A percentile compares a stretch with the other conserved stretches of the same genome.
These are phyloP conservation scores for Meriones psammophilus DNA, from an alignment of 2,797 vertebrate genomes.

Conservation along the genomic window DNA sequence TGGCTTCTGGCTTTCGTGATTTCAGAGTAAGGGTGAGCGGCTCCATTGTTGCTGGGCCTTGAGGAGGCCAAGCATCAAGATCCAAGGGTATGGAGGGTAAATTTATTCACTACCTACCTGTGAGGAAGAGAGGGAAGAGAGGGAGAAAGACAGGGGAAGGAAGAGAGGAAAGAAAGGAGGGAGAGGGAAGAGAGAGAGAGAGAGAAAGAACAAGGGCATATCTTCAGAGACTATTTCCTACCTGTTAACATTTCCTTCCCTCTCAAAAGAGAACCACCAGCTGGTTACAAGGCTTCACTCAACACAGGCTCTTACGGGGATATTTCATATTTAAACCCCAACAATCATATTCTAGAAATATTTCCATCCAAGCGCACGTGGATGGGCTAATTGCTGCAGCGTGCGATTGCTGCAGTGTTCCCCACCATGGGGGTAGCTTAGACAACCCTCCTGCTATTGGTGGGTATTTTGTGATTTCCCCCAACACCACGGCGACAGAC, in stretches of 20 bases:
- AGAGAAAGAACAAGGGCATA: neutral
- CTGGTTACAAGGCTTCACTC: neutral
- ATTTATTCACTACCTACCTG: neutral
- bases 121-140: neutral
- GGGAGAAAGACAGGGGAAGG: neutral
- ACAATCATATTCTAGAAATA: constrained; percentile 1
- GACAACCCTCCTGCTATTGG: neutral
- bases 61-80: neutral
- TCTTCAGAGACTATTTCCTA: neutral
- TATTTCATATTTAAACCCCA: neutral
- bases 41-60: neutral
- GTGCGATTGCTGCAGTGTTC: neutral
- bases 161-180: neutral
- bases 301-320: neutral
- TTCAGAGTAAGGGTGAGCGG: neutral
- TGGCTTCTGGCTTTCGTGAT: neutral
- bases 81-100: neutral
- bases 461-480: neutral
- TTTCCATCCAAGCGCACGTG: neutral
- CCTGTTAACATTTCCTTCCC: neutral
- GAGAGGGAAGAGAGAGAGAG: too few relatives aligned
- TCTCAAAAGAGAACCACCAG: neutral
- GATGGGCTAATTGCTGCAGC: neutral
- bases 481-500: neutral
- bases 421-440: neutral